phyloP scores from a whole-genome alignment of 1,140 invertebrate species.

The Centruroides sculpturatus region DNA sequence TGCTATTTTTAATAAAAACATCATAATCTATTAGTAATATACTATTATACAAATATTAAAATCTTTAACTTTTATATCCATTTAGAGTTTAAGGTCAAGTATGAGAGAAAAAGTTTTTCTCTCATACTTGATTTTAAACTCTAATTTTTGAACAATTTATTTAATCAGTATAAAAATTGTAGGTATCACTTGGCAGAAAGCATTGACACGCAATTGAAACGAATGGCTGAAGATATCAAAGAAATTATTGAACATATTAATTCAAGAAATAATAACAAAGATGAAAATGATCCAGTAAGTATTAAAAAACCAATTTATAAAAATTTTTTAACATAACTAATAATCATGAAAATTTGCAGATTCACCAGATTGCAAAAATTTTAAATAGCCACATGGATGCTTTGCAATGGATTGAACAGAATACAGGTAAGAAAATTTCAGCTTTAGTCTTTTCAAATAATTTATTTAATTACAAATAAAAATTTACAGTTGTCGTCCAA shows the following conservation, averaged over 20 bases:
- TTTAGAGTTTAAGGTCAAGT: no score
- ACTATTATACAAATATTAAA: no score
- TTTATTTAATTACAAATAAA: slow-evolving; percentile 18
- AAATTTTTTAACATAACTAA: no score
- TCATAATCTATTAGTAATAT: no score
- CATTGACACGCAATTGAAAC: slow-evolving; percentile 78
- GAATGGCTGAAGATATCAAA: slow-evolving; percentile 87
- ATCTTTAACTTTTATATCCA: no score
- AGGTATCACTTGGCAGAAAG: slow-evolving; percentile 75
- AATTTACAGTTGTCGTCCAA: slow-evolving; percentile 4
- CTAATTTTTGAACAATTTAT: no score
- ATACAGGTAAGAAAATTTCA: slow-evolving; percentile 6
- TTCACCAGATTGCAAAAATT: slow-evolving; percentile 81
- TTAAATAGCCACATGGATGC: slow-evolving; percentile 93
- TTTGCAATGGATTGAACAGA: slow-evolving; percentile 61
- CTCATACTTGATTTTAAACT: no score
- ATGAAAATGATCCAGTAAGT: slow-evolving; percentile 69
- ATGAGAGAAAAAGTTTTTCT: no score
- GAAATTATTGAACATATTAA: slow-evolving; percentile 91
- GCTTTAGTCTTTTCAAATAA: slow-evolving; percentile 14
- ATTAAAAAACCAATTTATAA: neutral
- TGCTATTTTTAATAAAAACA: no score
- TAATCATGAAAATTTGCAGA: slow-evolving; percentile 30
- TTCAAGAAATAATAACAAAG: slow-evolving; percentile 64
- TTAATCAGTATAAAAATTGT: no score